phyloP scores from a whole-genome alignment of 2,888 invertebrate species.

The Ctena decussata region DNA sequence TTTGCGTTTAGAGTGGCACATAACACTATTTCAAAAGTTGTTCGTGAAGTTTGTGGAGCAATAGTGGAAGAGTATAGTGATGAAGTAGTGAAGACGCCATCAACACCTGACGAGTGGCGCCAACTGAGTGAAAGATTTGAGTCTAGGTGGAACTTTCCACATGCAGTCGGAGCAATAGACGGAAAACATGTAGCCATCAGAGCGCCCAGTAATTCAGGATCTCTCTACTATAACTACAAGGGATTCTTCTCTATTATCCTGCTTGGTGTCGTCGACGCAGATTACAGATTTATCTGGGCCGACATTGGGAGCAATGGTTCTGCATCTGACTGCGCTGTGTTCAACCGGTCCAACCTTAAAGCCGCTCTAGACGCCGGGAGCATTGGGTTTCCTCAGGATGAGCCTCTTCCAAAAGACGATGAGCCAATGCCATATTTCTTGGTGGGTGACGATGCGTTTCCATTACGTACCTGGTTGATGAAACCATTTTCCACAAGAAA shows the following conservation, averaged over 20 bases:
- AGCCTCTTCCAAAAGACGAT: constrained; percentile 44
- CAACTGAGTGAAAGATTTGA: constrained; percentile 26
- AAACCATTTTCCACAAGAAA: constrained; percentile 50
- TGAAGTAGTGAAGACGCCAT: constrained; percentile 36
- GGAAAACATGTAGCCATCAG: constrained; percentile 57
- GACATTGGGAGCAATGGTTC: background rate
- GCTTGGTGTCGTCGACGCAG: constrained; percentile 56
- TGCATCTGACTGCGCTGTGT: constrained; percentile 53
- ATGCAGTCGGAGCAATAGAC: constrained; percentile 43
- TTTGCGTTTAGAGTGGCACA: constrained; percentile 7
- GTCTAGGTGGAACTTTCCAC: constrained; percentile 25
- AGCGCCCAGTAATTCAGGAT: constrained; percentile 43
- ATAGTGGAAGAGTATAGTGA: constrained; percentile 35
- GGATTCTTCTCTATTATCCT: constrained; percentile 48
- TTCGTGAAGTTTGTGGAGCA: constrained; percentile 39
- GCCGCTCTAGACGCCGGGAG: constrained; percentile 28
- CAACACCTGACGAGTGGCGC: constrained; percentile 23
- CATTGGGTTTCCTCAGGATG: constrained; percentile 36
- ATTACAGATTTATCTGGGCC: constrained; percentile 59
- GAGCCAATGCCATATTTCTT: constrained; percentile 40
- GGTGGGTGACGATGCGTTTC: constrained; percentile 61
- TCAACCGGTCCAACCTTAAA: constrained; percentile 52
- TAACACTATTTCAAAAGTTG: constrained; percentile 24
- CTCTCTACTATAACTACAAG: constrained; percentile 58
- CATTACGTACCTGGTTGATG: constrained; percentile 50